Evolutionary conservation across 2,797 vertebrate species (phyloP).

Genomic region (Zenarchopterus dispar): DNA sequence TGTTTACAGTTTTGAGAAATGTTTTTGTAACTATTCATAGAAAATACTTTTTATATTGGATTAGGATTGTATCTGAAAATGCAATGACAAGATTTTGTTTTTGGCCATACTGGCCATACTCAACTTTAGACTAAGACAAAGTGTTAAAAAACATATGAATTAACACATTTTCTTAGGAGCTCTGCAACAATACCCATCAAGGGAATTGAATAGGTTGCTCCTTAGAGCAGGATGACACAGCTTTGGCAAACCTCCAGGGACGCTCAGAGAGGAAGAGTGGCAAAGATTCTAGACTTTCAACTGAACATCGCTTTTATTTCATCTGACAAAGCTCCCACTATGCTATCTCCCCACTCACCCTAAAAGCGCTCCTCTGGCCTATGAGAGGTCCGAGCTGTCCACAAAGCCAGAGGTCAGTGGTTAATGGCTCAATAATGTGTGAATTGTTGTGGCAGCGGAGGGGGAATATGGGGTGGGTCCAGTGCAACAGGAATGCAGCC

Average conservation of each 20-base stretch:
- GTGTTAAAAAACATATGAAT: background rate
- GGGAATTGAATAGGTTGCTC: constrained; percentile 2
- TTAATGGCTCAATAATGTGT: constrained; percentile 72
- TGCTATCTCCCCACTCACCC: constrained; percentile 48
- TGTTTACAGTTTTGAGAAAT: no score
- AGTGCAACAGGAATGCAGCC: constrained; percentile 20
- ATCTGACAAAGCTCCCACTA: constrained; percentile 67
- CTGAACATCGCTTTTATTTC: constrained; percentile 70
- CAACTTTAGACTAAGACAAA: no score
- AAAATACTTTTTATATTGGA: no score
- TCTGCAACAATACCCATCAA: background rate
- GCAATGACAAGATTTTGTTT: no score
- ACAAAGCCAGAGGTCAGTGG: constrained; percentile 63
- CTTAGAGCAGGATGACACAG: constrained; percentile 16
- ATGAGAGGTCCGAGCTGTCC: constrained; percentile 38
- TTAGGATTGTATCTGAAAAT: no score
- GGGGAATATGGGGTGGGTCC: constrained; percentile 7
- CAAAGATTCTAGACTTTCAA: constrained; percentile 49
- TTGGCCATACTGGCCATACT: no score
- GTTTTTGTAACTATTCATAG: no score
- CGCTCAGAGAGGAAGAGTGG: constrained; percentile 13
- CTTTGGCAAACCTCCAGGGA: constrained; percentile 37
- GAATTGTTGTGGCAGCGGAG: constrained; percentile 51
- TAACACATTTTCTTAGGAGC: background rate
- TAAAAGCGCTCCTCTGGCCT: constrained; percentile 28